Evolutionary conservation across 2,113 vertebrate genomes (phyloP), one percentile per base, ranked within the genome.

Genomic region (Ictalurus furcatus): DNA sequence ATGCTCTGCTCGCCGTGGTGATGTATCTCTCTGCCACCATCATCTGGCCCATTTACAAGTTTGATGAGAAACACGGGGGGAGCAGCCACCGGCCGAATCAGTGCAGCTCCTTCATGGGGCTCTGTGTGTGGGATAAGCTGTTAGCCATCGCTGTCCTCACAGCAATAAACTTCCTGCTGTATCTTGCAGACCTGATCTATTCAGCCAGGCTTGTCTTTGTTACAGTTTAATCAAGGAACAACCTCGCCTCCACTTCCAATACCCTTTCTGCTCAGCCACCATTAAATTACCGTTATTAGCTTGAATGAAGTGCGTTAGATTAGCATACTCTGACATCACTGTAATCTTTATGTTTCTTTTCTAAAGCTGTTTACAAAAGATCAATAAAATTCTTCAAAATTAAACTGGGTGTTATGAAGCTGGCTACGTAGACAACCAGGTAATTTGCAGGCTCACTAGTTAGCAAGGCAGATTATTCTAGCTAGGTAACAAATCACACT

Each of bases 11-110:
- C 23, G 97, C 97, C 0, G 96, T 97, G 6, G 90, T 95, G 1
- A 84, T 97, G 88, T 98, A 98, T 0, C 95, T 96, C 90, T 94
- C 91, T 0, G 97, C 96, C 16, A 94, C 96, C 85, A 95, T 98
- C 74, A 92, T 98, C 92, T 98, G 97, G 97, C 97, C 97, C 4
- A 94, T 98, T 88, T 98, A 95, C 93, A 95, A 96, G 88, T 98
- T 98, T 8, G 94, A 97, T 28, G 84, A 91, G 11, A 95, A 92
- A 25, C 92, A 97, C 0, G 90, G 94, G 0, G 92, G 95, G 13
- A 0, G 0, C 0, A 89, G 95, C 6, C 0, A 58, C 0, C 93
- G 97, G 7, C 93, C 95, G 0, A 0, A 0, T 73, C 0, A 0
- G 0, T 90, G 59, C 16, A 4, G 14, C 0, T 6, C 1, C 40